Percentiles rank a stretch among this genome's conserved stretches.
Conservation (phyloP, 2,888 invertebrate species). For the Cacoxenus indagator region DNA sequence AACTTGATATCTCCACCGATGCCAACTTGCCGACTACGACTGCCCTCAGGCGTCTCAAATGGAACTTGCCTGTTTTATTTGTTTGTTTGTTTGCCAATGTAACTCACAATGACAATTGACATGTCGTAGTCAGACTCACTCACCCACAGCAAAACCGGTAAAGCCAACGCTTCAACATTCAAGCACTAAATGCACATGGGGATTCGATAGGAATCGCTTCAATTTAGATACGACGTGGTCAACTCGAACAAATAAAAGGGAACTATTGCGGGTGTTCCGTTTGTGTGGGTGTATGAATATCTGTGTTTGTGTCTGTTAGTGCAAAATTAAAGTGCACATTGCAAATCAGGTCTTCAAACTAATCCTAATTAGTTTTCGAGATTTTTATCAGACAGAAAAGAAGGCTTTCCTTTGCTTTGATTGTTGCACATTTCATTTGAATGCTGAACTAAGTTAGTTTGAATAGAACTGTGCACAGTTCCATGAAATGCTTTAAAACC, state of each 20-base stretch:
- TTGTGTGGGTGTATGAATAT: too few relatives aligned
- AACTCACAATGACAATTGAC: conserved; percentile 15
- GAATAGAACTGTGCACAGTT: conserved; percentile 41
- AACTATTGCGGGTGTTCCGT: too few relatives aligned
- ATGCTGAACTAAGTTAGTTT: too few relatives aligned
- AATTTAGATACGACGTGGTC: conserved; percentile 42
- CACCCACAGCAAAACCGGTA: background rate
- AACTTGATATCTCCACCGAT: background rate
- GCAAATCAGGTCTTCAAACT: background rate
- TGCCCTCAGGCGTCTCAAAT: background rate
- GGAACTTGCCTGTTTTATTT: background rate
- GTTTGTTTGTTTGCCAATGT: conserved; percentile 1
- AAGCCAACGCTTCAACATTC: background rate
- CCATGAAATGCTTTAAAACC: conserved; percentile 35
- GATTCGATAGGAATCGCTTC: conserved; percentile 53
- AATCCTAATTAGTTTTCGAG: background rate
- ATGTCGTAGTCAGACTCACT: background rate
- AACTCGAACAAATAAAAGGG: background rate
- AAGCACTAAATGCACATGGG: conserved; percentile 44
- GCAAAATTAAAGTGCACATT: too few relatives aligned
- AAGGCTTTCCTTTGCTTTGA: conserved; percentile 38
- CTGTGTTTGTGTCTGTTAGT: too few relatives aligned
- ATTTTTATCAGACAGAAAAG: conserved; percentile 9
- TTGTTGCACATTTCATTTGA: conserved; percentile 28
- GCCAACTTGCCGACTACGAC: background rate